Percentiles rank a stretch among this genome's conserved stretches.
Evolutionary conservation across 2,797 vertebrate genomes (phyloP).

Genomic region (Mustela erminea): DNA sequence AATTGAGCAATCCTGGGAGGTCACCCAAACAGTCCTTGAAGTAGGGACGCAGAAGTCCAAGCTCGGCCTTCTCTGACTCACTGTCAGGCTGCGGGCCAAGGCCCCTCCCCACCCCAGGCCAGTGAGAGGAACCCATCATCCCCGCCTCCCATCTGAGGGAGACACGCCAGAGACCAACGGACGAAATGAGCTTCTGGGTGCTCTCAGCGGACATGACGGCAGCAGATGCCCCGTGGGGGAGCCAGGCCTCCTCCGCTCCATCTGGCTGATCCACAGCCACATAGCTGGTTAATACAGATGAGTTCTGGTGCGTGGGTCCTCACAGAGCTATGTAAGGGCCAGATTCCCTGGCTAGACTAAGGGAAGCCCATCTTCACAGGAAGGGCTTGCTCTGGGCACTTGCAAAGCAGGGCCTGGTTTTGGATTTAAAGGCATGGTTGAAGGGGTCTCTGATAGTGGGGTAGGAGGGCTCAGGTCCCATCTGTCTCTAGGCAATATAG

Average conservation of each 20-base stretch:
- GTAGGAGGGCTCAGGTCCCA: background rate
- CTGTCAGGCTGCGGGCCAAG: background rate
- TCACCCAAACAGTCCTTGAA: background rate
- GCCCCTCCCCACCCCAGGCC: background rate
- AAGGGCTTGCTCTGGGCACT: too few species aligned
- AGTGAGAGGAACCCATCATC: background rate
- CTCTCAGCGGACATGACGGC: background rate
- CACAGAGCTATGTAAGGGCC: background rate
- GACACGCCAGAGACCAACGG: background rate
- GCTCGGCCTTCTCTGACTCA: background rate
- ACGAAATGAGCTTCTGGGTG: background rate
- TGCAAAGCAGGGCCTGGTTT: background rate
- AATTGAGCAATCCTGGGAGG: fast-evolving
- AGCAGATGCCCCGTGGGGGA: background rate
- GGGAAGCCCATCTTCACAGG: background rate
- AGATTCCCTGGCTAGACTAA: background rate
- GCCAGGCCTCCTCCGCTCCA: background rate
- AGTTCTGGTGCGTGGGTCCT: background rate
- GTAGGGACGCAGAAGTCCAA: background rate
- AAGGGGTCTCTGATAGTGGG: background rate
- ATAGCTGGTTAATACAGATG: background rate
- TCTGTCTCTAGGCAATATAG: background rate
- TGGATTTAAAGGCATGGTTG: background rate
- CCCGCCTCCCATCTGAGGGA: background rate
- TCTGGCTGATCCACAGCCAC: background rate